Evolutionary conservation across 2,113 vertebrate genomes (phyloP).

Genomic region (Coptodon rendalli): DNA sequence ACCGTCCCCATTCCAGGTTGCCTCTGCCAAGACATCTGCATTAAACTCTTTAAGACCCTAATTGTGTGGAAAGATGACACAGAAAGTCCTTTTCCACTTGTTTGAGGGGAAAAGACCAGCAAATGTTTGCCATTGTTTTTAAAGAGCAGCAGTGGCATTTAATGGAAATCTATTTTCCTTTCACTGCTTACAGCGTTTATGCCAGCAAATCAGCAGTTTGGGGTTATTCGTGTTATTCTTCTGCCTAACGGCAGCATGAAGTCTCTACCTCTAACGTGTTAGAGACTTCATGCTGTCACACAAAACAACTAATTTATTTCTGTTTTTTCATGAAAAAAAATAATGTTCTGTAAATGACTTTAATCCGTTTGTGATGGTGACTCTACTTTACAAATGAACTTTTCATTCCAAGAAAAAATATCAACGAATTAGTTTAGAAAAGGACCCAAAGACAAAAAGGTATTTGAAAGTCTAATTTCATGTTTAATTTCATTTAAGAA

Average conservation of each 20-base stretch:
- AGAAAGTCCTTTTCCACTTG: slow-evolving; percentile 51
- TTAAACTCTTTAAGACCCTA: slow-evolving; percentile 38
- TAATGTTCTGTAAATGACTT: not conserved
- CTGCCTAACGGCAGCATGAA: not conserved
- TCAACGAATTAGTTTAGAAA: not conserved
- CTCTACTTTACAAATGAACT: not conserved
- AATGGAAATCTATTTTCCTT: slow-evolving; percentile 48
- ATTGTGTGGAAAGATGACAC: slow-evolving; percentile 68
- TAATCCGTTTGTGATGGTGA: not conserved
- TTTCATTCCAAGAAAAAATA: not conserved
- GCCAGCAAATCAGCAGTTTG: slow-evolving; percentile 11
- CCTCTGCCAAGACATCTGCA: slow-evolving; percentile 34
- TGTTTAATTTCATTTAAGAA: slow-evolving; percentile 2
- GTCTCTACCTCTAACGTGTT: not conserved
- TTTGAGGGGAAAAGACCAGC: slow-evolving; percentile 39
- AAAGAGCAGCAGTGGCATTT: slow-evolving; percentile 24
- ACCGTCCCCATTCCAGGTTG: not conserved
- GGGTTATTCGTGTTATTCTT: slow-evolving; percentile 24
- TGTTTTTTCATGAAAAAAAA: not conserved
- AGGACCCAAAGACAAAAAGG: not conserved
- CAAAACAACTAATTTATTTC: not conserved
- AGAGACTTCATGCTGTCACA: not conserved
- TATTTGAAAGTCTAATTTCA: not conserved
- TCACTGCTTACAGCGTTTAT: not conserved
- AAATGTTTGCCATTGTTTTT: slow-evolving; percentile 59